Base-by-base conservation (phyloP, 2,888 invertebrate genomes). In the Nysson spinosus region DNA sequence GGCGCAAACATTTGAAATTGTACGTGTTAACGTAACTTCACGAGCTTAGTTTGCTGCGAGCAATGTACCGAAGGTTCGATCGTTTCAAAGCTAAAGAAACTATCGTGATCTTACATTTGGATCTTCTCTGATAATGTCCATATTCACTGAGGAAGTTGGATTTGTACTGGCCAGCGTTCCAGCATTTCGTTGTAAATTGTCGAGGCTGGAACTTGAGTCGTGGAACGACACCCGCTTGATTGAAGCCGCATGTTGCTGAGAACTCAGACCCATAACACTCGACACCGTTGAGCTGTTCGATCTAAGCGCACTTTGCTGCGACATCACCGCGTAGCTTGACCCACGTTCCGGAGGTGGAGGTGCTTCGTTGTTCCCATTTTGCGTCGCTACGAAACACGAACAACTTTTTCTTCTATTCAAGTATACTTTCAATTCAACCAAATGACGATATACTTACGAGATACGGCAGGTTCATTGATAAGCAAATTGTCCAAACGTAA, bases 301-400 rank as follows among this genome's bases (percentile, higher is more conserved):
- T 52, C 88, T 78, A 72, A 89, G 77, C 66, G 88, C 89, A 83
- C 89, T 88, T 85, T 90, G 87, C 79, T 93, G 94, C 5, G 92
- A 92, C 94, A 96, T 95, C 20, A 95, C 92, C 2, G 94, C 92
- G 87, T 95, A 97, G 34, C 96, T 96, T 19, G 96, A 96, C 57
- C 95, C 95, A 66, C 96, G 91, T 86, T 96, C 95, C 1, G 96
- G 96, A 16, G 96, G 96, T 37, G 93, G 91, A 3, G 90, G 89
- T 47, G 93, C 91, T 11, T 86, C 86, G 37, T 80, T 85, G 19
- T 79, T 74, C n/a, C 78, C 81, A 57, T 80, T 83, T 73, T 83
- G 85, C 14, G 82, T 80, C 11, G 82, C 85, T 84, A 7, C n/a
- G n/a, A 42, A 24, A 16, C 5, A 19, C 4, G 7, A 1, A 40